Evolutionary conservation across 2,888 invertebrate genomes (phyloP), one percentile per base, ranked within the genome.

Genomic region (Sarcophaga rosellei): DNA sequence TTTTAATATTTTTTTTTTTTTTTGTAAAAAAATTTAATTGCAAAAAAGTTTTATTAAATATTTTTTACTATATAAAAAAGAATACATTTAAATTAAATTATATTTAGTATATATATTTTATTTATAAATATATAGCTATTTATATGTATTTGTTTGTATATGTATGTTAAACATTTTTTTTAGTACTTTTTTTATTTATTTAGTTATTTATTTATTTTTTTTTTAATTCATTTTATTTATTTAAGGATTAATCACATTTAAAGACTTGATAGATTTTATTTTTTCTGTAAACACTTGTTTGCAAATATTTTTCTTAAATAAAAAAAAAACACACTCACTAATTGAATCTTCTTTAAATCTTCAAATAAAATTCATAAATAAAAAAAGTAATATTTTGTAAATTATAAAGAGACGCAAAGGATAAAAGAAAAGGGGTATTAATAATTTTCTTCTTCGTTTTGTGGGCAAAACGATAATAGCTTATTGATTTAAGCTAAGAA

Each of bases 1-100:
- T 65, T 78, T 80, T 80, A 77, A 57, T 78, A 78, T 66, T 81
- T 74, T 78, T 84, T 79, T 84, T 84, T 62, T 85, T 81, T 69
- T 81, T 73, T 62, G 44, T 76, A 75, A 76, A 84, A 85, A 73
- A 73, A 12, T 35, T 35, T 35, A 61, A 53, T 20, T 35, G 68
- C 21, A 62, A 65, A 78, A 73, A 75, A 62, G 66, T 11, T 63
- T 86, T 72, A 53, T 69, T 68, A 80, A 81, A 78, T 81, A 81
- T 63, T 80, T 77, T 83, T 86, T 78, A 62, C 78, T 84, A 78
- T 73, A 75, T 81, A 81, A 74, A 69, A 78, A 78, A 65, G 59
- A n/a, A 81, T 79, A 84, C 44, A 86, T 72, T 79, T 84, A 57
- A 77, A 63, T 70, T 84, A 53, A 53, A 53, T 53, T 53, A 35